These are phyloP conservation scores for Oegoconia quadripuncta DNA, from an alignment of 2,888 invertebrate species.

Conservation along the genomic window DNA sequence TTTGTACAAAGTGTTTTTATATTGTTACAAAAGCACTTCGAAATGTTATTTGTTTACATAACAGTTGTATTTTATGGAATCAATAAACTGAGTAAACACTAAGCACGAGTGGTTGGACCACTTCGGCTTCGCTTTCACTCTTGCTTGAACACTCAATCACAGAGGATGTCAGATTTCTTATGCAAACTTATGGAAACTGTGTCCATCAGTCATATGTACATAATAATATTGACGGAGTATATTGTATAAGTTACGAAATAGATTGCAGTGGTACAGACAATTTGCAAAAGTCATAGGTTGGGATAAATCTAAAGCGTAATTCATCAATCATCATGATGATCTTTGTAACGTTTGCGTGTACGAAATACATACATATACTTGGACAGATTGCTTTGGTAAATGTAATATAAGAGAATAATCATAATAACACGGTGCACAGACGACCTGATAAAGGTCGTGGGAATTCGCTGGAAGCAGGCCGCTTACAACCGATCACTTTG, in stretches of 20 bases:
- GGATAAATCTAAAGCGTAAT: neutral
- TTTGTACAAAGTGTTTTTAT: neutral
- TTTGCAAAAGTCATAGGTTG: neutral
- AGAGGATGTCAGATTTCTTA: slow-evolving; percentile 25
- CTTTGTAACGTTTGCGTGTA: neutral
- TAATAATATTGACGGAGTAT: neutral
- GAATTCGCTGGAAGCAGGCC: no score
- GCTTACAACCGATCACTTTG: no score
- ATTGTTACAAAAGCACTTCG: neutral
- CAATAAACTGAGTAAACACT: slow-evolving; percentile 29
- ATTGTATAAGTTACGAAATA: neutral
- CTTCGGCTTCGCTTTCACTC: slow-evolving; percentile 27
- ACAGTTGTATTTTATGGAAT: slow-evolving; percentile 21
- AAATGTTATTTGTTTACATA: neutral
- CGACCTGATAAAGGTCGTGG: no score
- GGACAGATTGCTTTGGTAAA: slow-evolving; percentile 19
- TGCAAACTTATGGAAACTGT: slow-evolving; percentile 4
- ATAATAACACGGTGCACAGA: no score
- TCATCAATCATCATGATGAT: neutral
- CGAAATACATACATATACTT: slow-evolving; percentile 5
- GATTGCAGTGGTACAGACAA: neutral
- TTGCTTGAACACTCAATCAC: slow-evolving; percentile 27
- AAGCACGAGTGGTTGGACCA: slow-evolving; percentile 7
- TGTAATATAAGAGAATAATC: no score
- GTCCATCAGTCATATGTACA: neutral